phyloP scores from a whole-genome alignment of 2,797 vertebrate species.

The Pseudotriccus pelzelni region DNA sequence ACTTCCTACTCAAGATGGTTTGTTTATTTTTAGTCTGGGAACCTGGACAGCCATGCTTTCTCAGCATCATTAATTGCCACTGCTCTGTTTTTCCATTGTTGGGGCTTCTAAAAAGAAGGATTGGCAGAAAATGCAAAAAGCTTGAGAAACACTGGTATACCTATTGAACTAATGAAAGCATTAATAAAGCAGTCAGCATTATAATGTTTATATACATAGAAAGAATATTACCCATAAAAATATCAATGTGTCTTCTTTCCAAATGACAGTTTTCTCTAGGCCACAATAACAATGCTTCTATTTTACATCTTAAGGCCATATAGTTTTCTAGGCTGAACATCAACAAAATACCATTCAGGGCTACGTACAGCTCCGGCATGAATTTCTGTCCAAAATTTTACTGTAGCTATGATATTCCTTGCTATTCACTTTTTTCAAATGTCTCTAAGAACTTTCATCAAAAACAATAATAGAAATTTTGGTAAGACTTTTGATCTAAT shows the following conservation, averaged over 20 bases:
- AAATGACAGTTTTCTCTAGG: not conserved
- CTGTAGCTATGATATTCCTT: not conserved
- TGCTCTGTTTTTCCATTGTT: not conserved
- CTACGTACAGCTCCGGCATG: fast-evolving
- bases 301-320: not conserved
- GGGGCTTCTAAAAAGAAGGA: not conserved
- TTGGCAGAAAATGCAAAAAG: not conserved
- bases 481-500: not conserved
- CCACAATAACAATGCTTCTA: not conserved
- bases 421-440: not conserved
- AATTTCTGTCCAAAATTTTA: not conserved
- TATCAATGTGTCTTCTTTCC: not conserved
- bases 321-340: not conserved
- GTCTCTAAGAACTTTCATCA: not conserved
- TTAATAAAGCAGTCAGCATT: not conserved
- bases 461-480: not conserved
- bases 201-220: not conserved
- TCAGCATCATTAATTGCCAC: not conserved
- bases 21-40: constrained; percentile 54
- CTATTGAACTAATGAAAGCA: not conserved
- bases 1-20: not conserved
- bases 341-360: not conserved
- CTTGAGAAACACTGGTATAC: not conserved
- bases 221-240: not conserved
- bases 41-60: not conserved